Base-by-base conservation (phyloP, 2,888 invertebrate genomes). In the Philereme transversata region DNA sequence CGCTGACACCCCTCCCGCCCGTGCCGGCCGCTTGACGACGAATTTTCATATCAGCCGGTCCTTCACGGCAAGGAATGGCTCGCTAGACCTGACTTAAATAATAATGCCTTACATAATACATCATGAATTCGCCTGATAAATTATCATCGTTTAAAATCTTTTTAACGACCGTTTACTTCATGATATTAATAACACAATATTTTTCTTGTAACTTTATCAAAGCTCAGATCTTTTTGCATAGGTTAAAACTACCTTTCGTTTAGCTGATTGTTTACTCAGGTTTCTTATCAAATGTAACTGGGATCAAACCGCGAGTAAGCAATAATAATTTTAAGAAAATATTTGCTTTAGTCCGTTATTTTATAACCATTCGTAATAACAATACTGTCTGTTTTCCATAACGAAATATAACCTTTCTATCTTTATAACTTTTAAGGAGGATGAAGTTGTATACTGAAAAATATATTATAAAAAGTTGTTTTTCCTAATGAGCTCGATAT, bases 21-120 rank as follows among this genome's bases (percentile, higher is more conserved):
- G 53, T 52, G 75, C 78, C 81, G 78, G 76, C 79, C 83, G 86
- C 82, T 85, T 83, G 78, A 79, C 90, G 82, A 84, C 88, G 87
- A 91, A 91, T 90, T 91, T 91, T 91, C 90, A 90, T 90, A 90
- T 90, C 90, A 87, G 86, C 83, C 87, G 82, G 81, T 85, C 82
- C 84, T 88, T 81, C 83, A 79, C 79, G 78, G 72, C 78, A 81
- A 86, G 84, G 86, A 88, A 89, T 85, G 84, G 84, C 82, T 81
- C 78, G 81, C 75, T 80, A 79, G 77, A 75, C 77, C 78, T 69
- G 73, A 67, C 67, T 79, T 79, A 79, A 79, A 81, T 84, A 85
- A 84, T 82, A 82, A 84, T 82, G 79, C 78, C 82, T 86, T 86
- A 82, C 81, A 84, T 87, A 83, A 83, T 83, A 84, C 76, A 81